Conservation (phyloP, 2,797 vertebrate species). For the Poeciliopsis turneri region DNA sequence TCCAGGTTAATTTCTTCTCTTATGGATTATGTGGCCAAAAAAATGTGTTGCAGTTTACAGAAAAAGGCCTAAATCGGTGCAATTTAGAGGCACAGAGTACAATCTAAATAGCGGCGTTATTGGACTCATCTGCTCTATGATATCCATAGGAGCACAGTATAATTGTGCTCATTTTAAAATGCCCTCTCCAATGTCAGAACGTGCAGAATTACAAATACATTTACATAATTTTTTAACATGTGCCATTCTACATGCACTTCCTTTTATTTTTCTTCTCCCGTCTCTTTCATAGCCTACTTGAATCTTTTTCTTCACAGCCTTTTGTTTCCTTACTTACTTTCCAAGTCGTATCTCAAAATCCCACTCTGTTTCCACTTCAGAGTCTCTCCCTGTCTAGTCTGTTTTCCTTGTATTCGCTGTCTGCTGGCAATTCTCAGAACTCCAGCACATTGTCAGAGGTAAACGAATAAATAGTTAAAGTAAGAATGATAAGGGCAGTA, state of each 20-base stretch:
- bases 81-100: slow-evolving; percentile 59
- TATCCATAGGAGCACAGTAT: slow-evolving; percentile 46
- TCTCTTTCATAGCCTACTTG: slow-evolving; percentile 14
- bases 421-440: slow-evolving; percentile 36
- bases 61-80: slow-evolving; percentile 61
- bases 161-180: slow-evolving; percentile 52
- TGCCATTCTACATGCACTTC: slow-evolving; percentile 8
- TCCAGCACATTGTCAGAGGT: slow-evolving; percentile 20
- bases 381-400: slow-evolving; percentile 41
- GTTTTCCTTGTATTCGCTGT: slow-evolving; percentile 29
- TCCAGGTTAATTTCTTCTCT: slow-evolving; percentile 17
- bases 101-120: slow-evolving; percentile 46
- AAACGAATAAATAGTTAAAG: not conserved
- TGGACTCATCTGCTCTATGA: slow-evolving; percentile 32
- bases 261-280: slow-evolving; percentile 3
- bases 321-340: slow-evolving; percentile 37
- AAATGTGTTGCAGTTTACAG: slow-evolving; percentile 61
- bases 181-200: slow-evolving; percentile 35
- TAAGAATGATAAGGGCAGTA: not conserved
- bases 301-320: slow-evolving; percentile 33
- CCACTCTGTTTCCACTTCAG: slow-evolving; percentile 28
- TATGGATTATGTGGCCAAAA: slow-evolving; percentile 46
- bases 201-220: slow-evolving; percentile 3
- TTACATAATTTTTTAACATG: slow-evolving; percentile 12
- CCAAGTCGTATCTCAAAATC: slow-evolving; percentile 22